Evolutionary conservation across 2,888 invertebrate species (phyloP).

Genomic region (Hirtodrosophila histrioides): DNA sequence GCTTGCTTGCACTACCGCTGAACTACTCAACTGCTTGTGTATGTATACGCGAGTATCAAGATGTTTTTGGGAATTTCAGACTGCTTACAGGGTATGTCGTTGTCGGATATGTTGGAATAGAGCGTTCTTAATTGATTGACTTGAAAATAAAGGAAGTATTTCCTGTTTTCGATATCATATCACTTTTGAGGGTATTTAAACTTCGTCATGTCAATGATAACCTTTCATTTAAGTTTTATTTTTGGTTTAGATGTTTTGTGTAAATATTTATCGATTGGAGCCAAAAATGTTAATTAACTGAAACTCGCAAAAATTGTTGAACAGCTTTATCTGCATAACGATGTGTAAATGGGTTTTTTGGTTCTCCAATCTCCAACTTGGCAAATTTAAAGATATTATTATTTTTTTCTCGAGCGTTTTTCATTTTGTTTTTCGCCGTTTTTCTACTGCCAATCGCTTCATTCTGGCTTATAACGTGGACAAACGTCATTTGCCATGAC

Average conservation of each 20-base stretch:
- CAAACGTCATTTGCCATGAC: constrained; percentile 74
- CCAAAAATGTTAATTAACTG: constrained; percentile 60
- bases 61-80: too few relatives aligned
- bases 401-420: constrained; percentile 8
- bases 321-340: constrained; percentile 31
- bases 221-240: constrained; percentile 1
- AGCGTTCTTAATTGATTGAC: too few relatives aligned
- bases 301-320: constrained; percentile 9
- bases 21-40: too few relatives aligned
- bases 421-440: constrained; percentile 18
- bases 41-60: too few relatives aligned
- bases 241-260: constrained; percentile 35
- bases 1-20: too few relatives aligned
- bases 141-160: too few relatives aligned
- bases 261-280: constrained; percentile 57
- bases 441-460: constrained; percentile 15
- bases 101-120: too few relatives aligned
- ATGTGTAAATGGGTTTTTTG: constrained; percentile 36
- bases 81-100: too few relatives aligned
- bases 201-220: neutral
- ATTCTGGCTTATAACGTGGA: constrained; percentile 30
- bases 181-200: constrained; percentile 3
- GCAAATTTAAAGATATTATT: constrained; percentile 19
- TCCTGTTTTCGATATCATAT: too few relatives aligned
- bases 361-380: constrained; percentile 17